phyloP scores from a whole-genome alignment of 2,797 vertebrate genomes.

The Rousettus madagascariensis region DNA sequence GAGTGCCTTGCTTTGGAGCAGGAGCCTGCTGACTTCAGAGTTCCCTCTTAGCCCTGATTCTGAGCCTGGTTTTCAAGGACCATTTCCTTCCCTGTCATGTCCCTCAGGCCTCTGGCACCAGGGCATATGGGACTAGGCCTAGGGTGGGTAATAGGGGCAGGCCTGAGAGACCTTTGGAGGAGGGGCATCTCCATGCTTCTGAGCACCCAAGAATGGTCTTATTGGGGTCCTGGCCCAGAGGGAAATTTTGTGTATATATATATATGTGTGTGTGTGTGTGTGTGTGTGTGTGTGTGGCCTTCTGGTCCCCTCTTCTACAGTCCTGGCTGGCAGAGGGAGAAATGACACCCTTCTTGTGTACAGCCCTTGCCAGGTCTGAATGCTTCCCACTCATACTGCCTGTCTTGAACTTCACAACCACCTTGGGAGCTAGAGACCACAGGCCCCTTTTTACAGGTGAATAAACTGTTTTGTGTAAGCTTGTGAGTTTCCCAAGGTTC shows the following conservation, averaged over 20 bases:
- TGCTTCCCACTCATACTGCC: not conserved
- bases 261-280: not conserved
- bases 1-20: not conserved
- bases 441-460: not conserved
- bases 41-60: not conserved
- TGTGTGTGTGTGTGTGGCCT: not conserved
- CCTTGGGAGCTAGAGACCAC: not conserved
- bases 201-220: not conserved
- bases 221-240: not conserved
- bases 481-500: not conserved
- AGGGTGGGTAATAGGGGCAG: not conserved
- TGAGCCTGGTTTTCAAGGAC: not conserved
- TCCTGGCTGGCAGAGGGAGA: not conserved
- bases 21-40: not conserved
- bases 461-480: not conserved
- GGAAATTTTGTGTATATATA: not conserved
- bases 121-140: no score
- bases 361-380: not conserved
- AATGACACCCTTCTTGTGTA: not conserved
- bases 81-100: not conserved
- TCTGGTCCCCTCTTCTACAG: not conserved
- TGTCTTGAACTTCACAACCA: not conserved
- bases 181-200: not conserved
- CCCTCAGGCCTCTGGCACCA: not conserved
- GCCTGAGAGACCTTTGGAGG: not conserved